Evolutionary conservation across 2,797 vertebrate genomes (phyloP), one percentile per base, ranked within the genome.

Genomic region (Enteromius afrohamiltoni): DNA sequence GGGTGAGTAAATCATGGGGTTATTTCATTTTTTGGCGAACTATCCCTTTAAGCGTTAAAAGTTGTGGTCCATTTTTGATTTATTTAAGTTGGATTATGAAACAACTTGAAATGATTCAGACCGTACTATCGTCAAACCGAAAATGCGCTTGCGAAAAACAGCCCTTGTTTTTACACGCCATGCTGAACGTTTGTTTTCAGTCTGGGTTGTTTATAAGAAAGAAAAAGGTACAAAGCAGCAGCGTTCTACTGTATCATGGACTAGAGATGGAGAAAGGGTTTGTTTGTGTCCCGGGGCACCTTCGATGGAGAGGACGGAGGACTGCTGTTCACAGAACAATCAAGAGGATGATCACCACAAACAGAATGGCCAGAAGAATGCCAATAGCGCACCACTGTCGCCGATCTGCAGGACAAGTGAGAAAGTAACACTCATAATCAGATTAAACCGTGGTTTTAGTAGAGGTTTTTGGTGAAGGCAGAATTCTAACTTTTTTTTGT

Each of bases 331-430:
- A 99, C 92, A 97, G 95, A 87, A 96, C 89, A n/a, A 97, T 91
- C 90, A 98, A 95, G 88, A 99, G 95, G 89, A 97, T 91, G 89
- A 99, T 92, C 91, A 99, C 92, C 3, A 99, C 95, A 77, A 98
- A 89, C 83, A 99, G 95, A 91, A 99, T 92, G n/a, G 89, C 83
- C 0, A 99, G 94, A 88, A 99, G 93, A 88, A 98, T 2, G 0
- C 96, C 94, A 4, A 99, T 99, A 40, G 97, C 97, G 71, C 98
- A 99, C 98, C 98, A 99, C 92, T 99, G 98, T 73, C 97, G 95
- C 21, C 96, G 96, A 91, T 99, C 98, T 99, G 94, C n/a, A 37
- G 81, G 9, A 53, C 16, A 67, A 49, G 21, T 3, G 7, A 82
- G 23, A 82, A 51, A 58, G 1, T 0, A 79, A 23, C 23, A 47